phyloP scores from a whole-genome alignment of 2,113 vertebrate species.

The Chaetura pelagica region DNA sequence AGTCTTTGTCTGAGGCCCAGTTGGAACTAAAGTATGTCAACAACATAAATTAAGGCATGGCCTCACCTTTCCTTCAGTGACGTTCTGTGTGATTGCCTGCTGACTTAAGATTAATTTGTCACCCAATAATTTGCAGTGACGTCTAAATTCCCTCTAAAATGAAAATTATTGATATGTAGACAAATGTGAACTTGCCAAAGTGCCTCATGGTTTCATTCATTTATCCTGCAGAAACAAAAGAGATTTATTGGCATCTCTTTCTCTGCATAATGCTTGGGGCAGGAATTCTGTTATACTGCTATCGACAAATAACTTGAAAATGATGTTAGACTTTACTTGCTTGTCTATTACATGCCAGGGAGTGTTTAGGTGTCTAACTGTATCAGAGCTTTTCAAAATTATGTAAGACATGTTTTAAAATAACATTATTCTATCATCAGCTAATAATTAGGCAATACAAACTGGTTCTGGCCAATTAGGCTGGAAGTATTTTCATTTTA shows the following conservation, averaged over 20 bases:
- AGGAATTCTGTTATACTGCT: background rate
- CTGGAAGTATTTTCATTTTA: background rate
- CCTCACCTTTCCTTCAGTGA: constrained; percentile 7
- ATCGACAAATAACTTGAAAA: constrained; percentile 5
- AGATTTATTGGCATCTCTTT: background rate
- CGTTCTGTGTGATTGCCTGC: background rate
- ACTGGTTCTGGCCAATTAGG: constrained; percentile 23
- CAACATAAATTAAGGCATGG: background rate
- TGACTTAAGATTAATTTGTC: background rate
- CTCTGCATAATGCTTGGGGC: background rate
- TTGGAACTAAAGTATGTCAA: background rate
- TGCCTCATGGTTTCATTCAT: background rate
- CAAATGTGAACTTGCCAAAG: background rate
- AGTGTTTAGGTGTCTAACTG: background rate
- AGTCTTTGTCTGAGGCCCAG: background rate
- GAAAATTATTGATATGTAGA: background rate
- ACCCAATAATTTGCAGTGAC: background rate
- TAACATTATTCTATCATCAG: background rate
- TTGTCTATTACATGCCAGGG: background rate
- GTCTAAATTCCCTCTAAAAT: background rate
- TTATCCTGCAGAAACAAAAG: background rate
- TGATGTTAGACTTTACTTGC: background rate
- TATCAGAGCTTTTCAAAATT: background rate
- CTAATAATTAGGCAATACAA: background rate
- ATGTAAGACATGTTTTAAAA: background rate